Percentiles rank a stretch among this genome's conserved stretches.
phyloP scores from a whole-genome alignment of 2,797 vertebrate species.

The Melanotaenia maccullochi region DNA sequence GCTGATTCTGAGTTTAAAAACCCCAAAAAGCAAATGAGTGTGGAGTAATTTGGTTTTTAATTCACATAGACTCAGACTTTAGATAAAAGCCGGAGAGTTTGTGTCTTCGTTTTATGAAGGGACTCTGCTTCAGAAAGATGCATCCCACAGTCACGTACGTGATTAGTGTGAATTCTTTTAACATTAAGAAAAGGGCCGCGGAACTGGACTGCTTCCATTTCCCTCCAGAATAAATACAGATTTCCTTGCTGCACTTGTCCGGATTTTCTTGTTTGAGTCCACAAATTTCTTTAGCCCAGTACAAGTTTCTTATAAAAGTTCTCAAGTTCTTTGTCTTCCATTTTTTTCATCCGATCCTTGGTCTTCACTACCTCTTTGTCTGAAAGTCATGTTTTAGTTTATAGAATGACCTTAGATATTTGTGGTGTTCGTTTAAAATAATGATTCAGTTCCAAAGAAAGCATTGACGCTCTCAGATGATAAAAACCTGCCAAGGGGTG shows the following conservation, averaged over 20 bases:
- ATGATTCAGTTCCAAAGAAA: conserved; percentile 33
- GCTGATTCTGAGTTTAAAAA: too few species aligned
- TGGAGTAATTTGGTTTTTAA: not conserved
- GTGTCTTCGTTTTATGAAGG: conserved; percentile 12
- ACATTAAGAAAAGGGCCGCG: conserved; percentile 61
- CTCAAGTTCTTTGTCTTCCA: not conserved
- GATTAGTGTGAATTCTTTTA: conserved; percentile 64
- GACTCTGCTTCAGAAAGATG: conserved; percentile 29
- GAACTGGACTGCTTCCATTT: conserved; percentile 64
- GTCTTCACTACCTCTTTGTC: conserved; percentile 16
- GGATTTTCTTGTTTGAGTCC: conserved; percentile 48
- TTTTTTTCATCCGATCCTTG: conserved; percentile 39
- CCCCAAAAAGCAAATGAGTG: not conserved
- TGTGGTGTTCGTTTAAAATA: not conserved
- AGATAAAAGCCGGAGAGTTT: not conserved
- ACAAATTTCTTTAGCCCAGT: too few species aligned
- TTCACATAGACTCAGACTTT: not conserved
- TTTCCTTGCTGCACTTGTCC: conserved; percentile 71
- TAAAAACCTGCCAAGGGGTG: conserved; percentile 3
- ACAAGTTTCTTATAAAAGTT: not conserved
- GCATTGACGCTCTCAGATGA: conserved; percentile 5
- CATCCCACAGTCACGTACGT: conserved; percentile 48
- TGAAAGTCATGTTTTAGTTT: not conserved
- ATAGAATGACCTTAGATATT: not conserved
- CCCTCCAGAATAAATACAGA: conserved; percentile 71